Evolutionary conservation across 2,113 vertebrate species (phyloP).

Genomic region (Cinclus cinclus): DNA sequence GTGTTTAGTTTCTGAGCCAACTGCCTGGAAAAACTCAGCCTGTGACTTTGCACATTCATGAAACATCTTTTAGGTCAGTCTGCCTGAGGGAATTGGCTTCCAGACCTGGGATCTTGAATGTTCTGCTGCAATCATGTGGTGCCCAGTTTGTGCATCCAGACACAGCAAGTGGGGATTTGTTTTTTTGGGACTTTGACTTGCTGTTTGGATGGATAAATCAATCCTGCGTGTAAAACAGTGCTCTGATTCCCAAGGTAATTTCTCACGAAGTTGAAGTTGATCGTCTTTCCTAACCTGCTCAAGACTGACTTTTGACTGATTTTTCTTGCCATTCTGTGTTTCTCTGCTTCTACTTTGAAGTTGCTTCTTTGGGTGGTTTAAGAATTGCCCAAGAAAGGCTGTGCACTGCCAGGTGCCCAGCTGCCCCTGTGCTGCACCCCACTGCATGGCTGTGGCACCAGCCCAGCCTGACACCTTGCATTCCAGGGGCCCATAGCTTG

Average conservation of each 20-base stretch:
- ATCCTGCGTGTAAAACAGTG: fast-evolving
- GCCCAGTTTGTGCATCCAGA: neutral
- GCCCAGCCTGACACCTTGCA: neutral
- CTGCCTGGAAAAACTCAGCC: neutral
- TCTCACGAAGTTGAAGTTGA: neutral
- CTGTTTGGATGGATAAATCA: neutral
- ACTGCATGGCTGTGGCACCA: fast-evolving
- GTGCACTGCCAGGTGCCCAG: neutral
- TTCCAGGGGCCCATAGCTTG: neutral
- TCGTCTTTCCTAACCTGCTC: neutral
- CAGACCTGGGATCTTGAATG: neutral
- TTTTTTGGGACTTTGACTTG: neutral
- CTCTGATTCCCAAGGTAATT: neutral
- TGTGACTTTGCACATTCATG: fast-evolving
- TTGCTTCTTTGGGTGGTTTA: neutral
- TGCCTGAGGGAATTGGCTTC: neutral
- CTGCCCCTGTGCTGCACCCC: neutral
- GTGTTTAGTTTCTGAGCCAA: fast-evolving
- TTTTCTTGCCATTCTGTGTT: neutral
- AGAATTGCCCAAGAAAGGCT: fast-evolving
- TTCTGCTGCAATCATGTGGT: fast-evolving
- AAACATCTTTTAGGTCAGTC: neutral
- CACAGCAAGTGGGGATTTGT: neutral
- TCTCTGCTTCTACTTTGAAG: neutral
- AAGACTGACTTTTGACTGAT: neutral